These are phyloP conservation scores for Danaus melanippus DNA, from an alignment of 1,140 invertebrate species.

Conservation along the genomic window DNA sequence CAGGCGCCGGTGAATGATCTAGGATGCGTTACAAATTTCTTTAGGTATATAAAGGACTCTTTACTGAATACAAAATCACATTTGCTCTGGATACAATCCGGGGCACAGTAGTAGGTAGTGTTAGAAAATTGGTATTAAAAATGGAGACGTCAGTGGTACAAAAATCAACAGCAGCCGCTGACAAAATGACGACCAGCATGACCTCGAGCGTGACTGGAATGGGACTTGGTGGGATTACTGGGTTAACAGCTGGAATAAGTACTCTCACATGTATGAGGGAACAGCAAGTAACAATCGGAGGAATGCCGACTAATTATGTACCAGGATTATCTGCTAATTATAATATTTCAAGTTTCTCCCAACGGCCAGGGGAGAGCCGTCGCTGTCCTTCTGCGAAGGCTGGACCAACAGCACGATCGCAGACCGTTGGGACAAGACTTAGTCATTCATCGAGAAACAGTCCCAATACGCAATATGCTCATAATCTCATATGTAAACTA, in stretches of 20 bases:
- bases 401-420: slow-evolving; percentile 66
- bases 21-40: slow-evolving; percentile 7
- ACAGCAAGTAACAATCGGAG: slow-evolving; percentile 64
- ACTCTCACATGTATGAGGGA: slow-evolving; percentile 62
- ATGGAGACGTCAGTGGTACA: slow-evolving; percentile 43
- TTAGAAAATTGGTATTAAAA: slow-evolving; percentile 13
- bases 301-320: slow-evolving; percentile 68
- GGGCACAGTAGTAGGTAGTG: slow-evolving; percentile 40
- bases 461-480: slow-evolving; percentile 63
- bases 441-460: slow-evolving; percentile 65
- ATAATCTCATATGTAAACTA: slow-evolving; percentile 67
- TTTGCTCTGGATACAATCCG: slow-evolving; percentile 56
- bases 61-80: slow-evolving; percentile 26
- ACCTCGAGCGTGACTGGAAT: slow-evolving; percentile 70
- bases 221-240: slow-evolving; percentile 67
- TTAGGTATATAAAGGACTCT: slow-evolving; percentile 44
- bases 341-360: slow-evolving; percentile 68
- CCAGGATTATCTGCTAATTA: slow-evolving; percentile 65
- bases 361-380: slow-evolving; percentile 65
- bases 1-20: slow-evolving; percentile 44
- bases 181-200: slow-evolving; percentile 70
- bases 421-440: slow-evolving; percentile 57
- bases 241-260: slow-evolving; percentile 56
- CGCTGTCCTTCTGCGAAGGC: slow-evolving; percentile 64
- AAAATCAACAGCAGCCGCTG: slow-evolving; percentile 62